Evolutionary conservation across 2,797 vertebrate genomes (phyloP).

Genomic region (Sebastes nivosus): DNA sequence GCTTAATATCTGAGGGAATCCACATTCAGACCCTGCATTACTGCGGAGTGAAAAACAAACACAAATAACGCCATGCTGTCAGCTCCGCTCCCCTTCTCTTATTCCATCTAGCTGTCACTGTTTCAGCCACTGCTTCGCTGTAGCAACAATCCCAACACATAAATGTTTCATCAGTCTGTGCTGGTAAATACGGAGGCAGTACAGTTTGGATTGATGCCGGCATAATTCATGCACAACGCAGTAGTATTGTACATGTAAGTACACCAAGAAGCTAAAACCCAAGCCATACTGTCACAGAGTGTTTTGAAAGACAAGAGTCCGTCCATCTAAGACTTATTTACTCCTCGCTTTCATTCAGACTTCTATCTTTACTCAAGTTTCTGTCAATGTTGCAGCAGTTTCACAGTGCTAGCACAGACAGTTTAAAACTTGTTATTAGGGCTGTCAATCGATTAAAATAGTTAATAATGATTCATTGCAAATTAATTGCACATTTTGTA

Average conservation of each 20-base stretch:
- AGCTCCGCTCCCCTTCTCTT: background rate
- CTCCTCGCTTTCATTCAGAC: background rate
- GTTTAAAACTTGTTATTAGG: background rate
- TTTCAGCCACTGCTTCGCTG: conserved; percentile 27
- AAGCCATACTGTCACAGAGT: background rate
- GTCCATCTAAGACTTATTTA: background rate
- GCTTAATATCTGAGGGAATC: conserved; percentile 17
- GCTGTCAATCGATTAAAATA: too few relatives aligned
- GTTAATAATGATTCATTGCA: too few relatives aligned
- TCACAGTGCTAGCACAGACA: background rate
- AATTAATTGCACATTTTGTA: too few relatives aligned
- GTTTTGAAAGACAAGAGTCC: background rate
- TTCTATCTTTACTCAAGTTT: background rate
- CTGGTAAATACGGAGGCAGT: conserved; percentile 27
- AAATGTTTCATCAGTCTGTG: conserved; percentile 36
- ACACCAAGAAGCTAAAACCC: background rate
- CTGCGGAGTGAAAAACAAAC: conserved; percentile 48
- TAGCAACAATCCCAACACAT: conserved; percentile 2
- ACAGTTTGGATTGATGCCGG: background rate
- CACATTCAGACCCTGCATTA: conserved; percentile 28
- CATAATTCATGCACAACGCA: conserved; percentile 19
- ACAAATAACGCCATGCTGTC: background rate
- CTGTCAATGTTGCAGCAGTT: too few relatives aligned
- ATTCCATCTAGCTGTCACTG: background rate
- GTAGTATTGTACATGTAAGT: background rate